phyloP scores from a whole-genome alignment of 1,140 invertebrate species.

The Drosophila busckii region DNA sequence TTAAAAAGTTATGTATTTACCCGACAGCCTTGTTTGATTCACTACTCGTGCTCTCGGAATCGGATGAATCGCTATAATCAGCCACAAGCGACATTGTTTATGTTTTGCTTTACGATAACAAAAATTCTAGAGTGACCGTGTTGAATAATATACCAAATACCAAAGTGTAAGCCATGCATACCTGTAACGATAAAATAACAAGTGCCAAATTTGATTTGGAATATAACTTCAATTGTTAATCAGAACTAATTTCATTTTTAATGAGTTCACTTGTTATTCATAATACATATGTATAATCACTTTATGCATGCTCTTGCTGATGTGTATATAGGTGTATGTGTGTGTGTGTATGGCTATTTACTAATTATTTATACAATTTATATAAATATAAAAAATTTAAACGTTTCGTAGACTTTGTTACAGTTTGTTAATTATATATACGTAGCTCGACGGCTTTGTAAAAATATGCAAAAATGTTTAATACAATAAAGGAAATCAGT shows the following conservation, averaged over 20 bases:
- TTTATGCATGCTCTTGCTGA: slow-evolving; percentile 72
- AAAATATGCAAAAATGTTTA: slow-evolving; percentile 59
- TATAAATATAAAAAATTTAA: slow-evolving; percentile 73
- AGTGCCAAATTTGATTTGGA: too few species aligned
- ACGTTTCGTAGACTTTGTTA: slow-evolving; percentile 60
- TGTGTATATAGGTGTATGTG: slow-evolving; percentile 30
- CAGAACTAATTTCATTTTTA: slow-evolving; percentile 51
- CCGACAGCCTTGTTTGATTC: slow-evolving; percentile 8
- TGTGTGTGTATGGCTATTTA: slow-evolving; percentile 40
- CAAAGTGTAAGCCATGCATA: slow-evolving; percentile 4
- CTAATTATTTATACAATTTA: slow-evolving; percentile 70
- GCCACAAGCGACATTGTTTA: slow-evolving; percentile 59
- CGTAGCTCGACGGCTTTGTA: slow-evolving; percentile 28
- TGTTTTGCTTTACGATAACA: slow-evolving; percentile 10
- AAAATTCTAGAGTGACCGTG: slow-evolving; percentile 21
- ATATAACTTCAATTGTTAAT: too few species aligned
- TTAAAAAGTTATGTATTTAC: not conserved
- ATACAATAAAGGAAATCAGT: slow-evolving; percentile 56
- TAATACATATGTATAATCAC: slow-evolving; percentile 71
- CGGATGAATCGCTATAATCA: slow-evolving; percentile 63
- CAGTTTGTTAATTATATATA: slow-evolving; percentile 51
- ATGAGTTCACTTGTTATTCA: slow-evolving; percentile 60
- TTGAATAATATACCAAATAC: not conserved
- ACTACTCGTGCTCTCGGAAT: slow-evolving; percentile 39
- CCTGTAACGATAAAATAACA: too few species aligned